Evolutionary conservation across 2,113 vertebrate genomes (phyloP).

Genomic region (Myotis brandtii): DNA sequence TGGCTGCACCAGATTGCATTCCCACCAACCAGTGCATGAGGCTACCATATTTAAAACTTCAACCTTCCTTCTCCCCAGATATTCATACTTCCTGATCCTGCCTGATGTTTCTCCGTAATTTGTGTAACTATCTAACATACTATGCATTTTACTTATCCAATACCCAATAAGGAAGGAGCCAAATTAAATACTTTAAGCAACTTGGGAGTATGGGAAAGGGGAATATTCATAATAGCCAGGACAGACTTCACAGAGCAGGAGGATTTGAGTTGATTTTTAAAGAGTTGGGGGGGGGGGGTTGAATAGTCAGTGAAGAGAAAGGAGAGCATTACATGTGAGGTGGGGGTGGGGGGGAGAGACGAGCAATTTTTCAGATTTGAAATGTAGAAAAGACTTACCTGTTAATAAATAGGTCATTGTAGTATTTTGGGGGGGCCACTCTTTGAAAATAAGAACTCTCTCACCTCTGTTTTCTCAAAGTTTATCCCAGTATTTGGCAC

Average conservation of each 20-base stretch:
- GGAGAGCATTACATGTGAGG: background rate
- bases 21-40: background rate
- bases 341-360: background rate
- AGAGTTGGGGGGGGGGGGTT: background rate
- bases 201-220: background rate
- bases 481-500: background rate
- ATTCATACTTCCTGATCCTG: background rate
- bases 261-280: background rate
- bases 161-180: background rate
- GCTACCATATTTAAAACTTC: background rate
- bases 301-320: background rate
- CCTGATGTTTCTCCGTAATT: background rate
- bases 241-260: background rate
- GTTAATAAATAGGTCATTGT: background rate
- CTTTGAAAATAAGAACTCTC: background rate
- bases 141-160: background rate
- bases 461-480: background rate
- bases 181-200: conserved; percentile 18
- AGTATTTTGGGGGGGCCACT: background rate
- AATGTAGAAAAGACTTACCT: background rate
- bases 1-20: background rate
- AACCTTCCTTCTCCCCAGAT: background rate
- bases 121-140: background rate
- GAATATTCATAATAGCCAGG: background rate
- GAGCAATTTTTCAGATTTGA: conserved; percentile 6